phyloP scores from a whole-genome alignment of 1,140 invertebrate species.

The Conopomorpha cramerella region DNA sequence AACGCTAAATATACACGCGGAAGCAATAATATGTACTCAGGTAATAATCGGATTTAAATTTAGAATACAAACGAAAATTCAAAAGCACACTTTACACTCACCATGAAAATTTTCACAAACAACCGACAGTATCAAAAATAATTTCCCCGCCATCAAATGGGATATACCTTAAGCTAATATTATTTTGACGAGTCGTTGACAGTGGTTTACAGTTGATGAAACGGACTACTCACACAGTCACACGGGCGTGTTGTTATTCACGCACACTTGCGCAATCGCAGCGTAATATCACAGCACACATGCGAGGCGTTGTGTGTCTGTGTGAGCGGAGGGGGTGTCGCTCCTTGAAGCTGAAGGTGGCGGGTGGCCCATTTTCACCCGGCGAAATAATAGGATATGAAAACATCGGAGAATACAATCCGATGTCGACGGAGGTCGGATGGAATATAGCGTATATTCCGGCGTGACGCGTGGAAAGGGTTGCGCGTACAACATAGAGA shows the following conservation, averaged over 20 bases:
- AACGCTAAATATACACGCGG: too few species aligned
- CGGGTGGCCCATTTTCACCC: conserved; percentile 59
- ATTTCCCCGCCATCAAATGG: too few species aligned
- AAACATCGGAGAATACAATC: conserved; percentile 59
- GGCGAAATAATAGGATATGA: conserved; percentile 59
- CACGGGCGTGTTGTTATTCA: conserved; percentile 9
- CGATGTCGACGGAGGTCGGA: conserved; percentile 50
- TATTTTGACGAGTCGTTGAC: conserved; percentile 54
- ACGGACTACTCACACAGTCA: conserved; percentile 20
- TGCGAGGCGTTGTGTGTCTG: conserved; percentile 10
- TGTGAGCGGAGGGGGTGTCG: conserved; percentile 11
- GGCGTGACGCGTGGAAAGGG: conserved; percentile 50
- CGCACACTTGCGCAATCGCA: conserved; percentile 14
- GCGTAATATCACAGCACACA: conserved; percentile 15
- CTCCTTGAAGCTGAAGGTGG: conserved; percentile 33
- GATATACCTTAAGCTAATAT: conserved; percentile 51
- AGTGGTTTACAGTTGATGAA: conserved; percentile 48
- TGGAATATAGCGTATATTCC: conserved; percentile 53
- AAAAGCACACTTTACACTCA: too few species aligned
- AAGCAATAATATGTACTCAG: too few species aligned
- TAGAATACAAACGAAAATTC: too few species aligned
- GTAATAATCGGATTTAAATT: too few species aligned
- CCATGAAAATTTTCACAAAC: too few species aligned
- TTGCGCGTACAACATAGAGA: conserved; percentile 35
- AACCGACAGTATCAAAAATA: too few species aligned